Evolutionary conservation across 2,797 vertebrate species (phyloP), one percentile per base, ranked within the genome.

Genomic region (Anas flavirostris): DNA sequence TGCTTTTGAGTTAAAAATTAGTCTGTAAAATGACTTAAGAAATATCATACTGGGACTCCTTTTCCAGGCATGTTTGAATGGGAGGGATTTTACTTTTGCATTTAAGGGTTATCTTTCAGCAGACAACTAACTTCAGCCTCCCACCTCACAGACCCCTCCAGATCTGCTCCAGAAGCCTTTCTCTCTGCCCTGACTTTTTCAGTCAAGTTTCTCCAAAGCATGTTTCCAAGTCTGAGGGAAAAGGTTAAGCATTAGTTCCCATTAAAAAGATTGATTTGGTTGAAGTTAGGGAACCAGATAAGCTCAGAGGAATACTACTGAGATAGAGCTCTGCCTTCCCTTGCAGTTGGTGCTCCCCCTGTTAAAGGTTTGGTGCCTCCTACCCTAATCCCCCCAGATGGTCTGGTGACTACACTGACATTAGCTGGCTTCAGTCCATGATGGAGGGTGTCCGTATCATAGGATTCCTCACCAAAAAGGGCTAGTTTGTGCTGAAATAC

Each of bases 201-300:
- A 52, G 26, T 53, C 1, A 1, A 50, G 21, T 48, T 59, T 16
- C 67, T 82, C n/a, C 60, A 77, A 91, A 85, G 16, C 18, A 52
- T 19, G 12, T 70, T 91, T 91, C 48, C 53, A 80, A 80, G 46
- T 16, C 4, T 3, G 50, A 82, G 39, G 31, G 28, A 43, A 52
- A 43, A 86, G 37, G 64, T 67, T 62, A 67, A 88, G 64, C 8
- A 6, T 73, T 86, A 33, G 0, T 6, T 86, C 18, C 41, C 37
- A 28, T 70, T 90, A 77, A 60, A 88, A 72, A 82, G 70, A 72
- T 59, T 58, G 44, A 68, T 91, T 83, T 90, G 68, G 21, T 26
- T 74, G 72, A 72, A 80, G 46, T 43, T 72, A 68, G 59, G 67
- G 82, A 82, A 70, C 16, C 68, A 81, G 77, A n/a, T 31, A 79